Evolutionary conservation across 1,140 invertebrate species (phyloP), one percentile per base, ranked within the genome.

Genomic region (Dermatophagoides farinae): DNA sequence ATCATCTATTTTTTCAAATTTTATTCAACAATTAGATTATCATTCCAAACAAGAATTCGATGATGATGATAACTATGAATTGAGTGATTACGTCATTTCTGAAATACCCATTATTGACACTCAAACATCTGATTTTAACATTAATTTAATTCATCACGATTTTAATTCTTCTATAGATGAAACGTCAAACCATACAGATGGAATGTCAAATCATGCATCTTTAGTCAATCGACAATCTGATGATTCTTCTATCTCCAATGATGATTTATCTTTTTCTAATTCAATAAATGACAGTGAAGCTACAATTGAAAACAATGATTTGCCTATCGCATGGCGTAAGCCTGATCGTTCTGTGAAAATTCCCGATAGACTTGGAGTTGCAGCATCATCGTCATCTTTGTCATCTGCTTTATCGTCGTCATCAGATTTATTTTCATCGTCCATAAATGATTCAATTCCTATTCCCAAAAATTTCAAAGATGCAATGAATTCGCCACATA

Each of bases 181-280:
- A n/a, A n/a, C n/a, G n/a, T n/a, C n/a, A n/a, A n/a, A n/a, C n/a
- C n/a, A n/a, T n/a, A n/a, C n/a, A n/a, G n/a, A n/a, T n/a, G n/a
- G n/a, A n/a, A n/a, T n/a, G n/a, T n/a, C n/a, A n/a, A n/a, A n/a
- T n/a, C n/a, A n/a, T n/a, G n/a, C n/a, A n/a, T n/a, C n/a, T n/a
- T n/a, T n/a, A n/a, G n/a, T n/a, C n/a, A n/a, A n/a, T 25, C 16
- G 41, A 65, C 63, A 14, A 38, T 66, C n/a, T 38, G 61, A 62
- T 41, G 46, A 55, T 18, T 65, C 61, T 41, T n/a, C 52, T 16
- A 55, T 41, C n/a, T n/a, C n/a, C 9, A 57, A 57, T 43, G 40
- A 40, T 20, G 14, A 40, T 23, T 20, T 63, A 11, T 47, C 6
- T 44, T 38, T 10, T 12, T 20, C 18, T 37, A 60, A 25, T n/a